Percentiles rank a stretch among this genome's conserved stretches.
phyloP scores from a whole-genome alignment of 2,888 invertebrate species.

The Megastigmus dorsalis region DNA sequence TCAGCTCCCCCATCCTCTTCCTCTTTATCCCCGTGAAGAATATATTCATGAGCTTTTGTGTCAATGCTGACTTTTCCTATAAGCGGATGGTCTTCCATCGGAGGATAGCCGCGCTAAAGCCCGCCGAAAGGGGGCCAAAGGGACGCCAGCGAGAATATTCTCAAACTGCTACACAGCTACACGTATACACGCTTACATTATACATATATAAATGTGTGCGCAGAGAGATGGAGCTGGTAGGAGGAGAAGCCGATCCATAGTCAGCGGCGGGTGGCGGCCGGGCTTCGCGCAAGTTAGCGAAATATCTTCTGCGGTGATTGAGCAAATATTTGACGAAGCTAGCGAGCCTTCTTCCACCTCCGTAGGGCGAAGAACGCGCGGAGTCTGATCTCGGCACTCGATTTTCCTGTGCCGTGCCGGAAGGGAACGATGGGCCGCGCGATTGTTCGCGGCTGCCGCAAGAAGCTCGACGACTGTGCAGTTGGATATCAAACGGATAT shows the following conservation, averaged over 20 bases:
- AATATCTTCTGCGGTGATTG: slow-evolving; percentile 74
- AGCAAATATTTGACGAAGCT: slow-evolving; percentile 72
- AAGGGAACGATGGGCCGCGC: no score
- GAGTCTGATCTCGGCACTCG: slow-evolving; percentile 6
- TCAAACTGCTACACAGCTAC: no score
- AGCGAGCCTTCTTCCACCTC: slow-evolving; percentile 58
- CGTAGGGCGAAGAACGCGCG: slow-evolving; percentile 35
- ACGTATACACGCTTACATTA: no score
- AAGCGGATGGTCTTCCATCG: slow-evolving; percentile 37
- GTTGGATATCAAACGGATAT: no score
- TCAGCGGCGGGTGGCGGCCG: slow-evolving; percentile 36
- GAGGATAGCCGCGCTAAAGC: background rate
- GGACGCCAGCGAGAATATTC: background rate
- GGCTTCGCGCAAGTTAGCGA: slow-evolving; percentile 68
- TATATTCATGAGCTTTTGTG: slow-evolving; percentile 60
- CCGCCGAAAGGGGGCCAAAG: background rate
- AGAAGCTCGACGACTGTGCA: no score
- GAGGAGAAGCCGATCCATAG: slow-evolving; percentile 59
- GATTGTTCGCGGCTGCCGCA: no score
- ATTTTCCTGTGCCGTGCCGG: no score
- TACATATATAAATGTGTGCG: background rate
- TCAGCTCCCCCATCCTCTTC: no score
- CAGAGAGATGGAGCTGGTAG: slow-evolving; percentile 42
- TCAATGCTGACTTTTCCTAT: slow-evolving; percentile 58
- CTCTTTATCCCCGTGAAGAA: slow-evolving; percentile 19